Base-by-base conservation (phyloP, 1,140 invertebrate genomes). In the Heliconius himera region DNA sequence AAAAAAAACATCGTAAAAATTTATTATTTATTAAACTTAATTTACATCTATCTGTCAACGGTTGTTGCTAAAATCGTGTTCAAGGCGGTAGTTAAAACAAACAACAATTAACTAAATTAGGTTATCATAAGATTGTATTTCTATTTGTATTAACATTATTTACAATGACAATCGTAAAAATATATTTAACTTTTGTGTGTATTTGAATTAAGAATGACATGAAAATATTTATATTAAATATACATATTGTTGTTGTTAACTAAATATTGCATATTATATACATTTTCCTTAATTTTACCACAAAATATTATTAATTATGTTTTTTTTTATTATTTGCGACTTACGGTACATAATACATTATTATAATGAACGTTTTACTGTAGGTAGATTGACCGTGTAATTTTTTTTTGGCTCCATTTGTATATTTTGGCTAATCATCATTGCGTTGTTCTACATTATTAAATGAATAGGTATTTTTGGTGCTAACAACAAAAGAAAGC, bases 41-140 rank as follows among this genome's bases (percentile, higher is more conserved):
- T 20, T 51, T 51, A 51, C 18, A 51, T 51, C 18, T 8, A n/a
- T n/a, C n/a, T n/a, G 49, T 56, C 3, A n/a, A 56, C 8, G n/a
- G 5, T n/a, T 22, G 20, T 56, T 9, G 8, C 6, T n/a, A 56
- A 29, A 66, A 13, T 66, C 1, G 22, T 66, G 9, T 56, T n/a
- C 18, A 66, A 66, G 13, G 22, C 13, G 22, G 56, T 46, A 16
- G 41, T 46, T 66, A 66, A 26, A 66, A 66, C 22, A 26, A 26
- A 66, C 22, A 66, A 29, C 4, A 1, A 66, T 66, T 66, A 26
- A 26, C 2, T 29, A 66, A 66, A 66, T 66, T 66, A 29, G 60
- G 60, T 66, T 26, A 66, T 66, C 60, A 66, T 29, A 66, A 66
- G 60, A 66, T 66, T 66, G 22, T 13, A n/a, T 66, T 66, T 66